phyloP scores from a whole-genome alignment of 2,113 vertebrate species.

The Octodon degus region DNA sequence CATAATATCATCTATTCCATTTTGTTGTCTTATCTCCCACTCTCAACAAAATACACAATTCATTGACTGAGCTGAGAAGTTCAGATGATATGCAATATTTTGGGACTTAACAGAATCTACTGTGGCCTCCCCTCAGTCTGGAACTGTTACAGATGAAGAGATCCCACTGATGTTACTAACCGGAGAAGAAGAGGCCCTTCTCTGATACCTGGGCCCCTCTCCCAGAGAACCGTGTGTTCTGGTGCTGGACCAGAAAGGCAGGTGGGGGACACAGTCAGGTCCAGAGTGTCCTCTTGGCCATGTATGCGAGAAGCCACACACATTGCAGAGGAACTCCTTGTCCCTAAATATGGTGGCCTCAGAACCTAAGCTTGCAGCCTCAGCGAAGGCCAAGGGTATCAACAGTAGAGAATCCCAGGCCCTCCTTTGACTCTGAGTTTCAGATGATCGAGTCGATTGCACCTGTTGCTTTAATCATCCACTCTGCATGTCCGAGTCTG shows the following conservation, averaged over 20 bases:
- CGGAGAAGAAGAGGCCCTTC: neutral
- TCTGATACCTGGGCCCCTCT: neutral
- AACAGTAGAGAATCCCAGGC: neutral
- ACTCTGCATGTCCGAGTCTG: neutral
- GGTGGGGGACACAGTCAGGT: neutral
- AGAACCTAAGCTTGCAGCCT: neutral
- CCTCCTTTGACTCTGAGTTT: neutral
- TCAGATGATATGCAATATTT: neutral
- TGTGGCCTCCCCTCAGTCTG: neutral
- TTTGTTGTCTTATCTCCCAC: neutral
- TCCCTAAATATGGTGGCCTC: neutral
- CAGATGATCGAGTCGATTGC: neutral
- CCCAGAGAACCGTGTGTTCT: neutral
- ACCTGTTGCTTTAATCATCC: neutral
- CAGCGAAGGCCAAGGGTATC: neutral
- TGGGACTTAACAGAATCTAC: slow-evolving; percentile 1
- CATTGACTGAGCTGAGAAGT: neutral
- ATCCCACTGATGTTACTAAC: neutral
- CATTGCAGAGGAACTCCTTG: neutral
- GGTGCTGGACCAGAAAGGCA: neutral
- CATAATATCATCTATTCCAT: neutral
- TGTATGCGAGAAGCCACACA: neutral
- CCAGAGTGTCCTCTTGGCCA: neutral
- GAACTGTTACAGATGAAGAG: neutral
- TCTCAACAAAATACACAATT: neutral